Percentiles rank a stretch among this genome's conserved stretches.
Conservation (phyloP, 2,113 vertebrate genomes). For the Anser cygnoides region DNA sequence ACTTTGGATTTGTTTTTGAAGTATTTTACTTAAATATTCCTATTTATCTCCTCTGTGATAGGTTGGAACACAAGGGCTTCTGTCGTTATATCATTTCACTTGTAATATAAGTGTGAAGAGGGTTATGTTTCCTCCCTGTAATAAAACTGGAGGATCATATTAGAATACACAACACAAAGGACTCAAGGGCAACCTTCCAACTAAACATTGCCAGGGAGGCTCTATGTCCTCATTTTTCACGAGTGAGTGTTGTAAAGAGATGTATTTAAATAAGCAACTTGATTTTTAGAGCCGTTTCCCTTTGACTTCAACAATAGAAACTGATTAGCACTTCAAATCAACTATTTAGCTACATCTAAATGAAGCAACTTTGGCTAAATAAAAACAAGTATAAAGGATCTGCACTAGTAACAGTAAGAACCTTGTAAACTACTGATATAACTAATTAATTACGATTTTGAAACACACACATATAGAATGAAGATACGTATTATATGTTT, state of each 20-base stretch:
- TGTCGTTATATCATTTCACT: not conserved
- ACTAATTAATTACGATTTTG: not conserved
- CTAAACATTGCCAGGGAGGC: not conserved
- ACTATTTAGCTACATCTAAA: not conserved
- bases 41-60: not conserved
- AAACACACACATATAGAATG: not conserved
- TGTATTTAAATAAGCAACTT: not conserved
- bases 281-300: not conserved
- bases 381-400: not conserved
- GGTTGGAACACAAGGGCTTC: not conserved
- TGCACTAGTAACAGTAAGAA: not conserved
- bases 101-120: accelerated
- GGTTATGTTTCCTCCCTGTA: not conserved
- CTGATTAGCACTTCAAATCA: not conserved
- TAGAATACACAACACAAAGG: not conserved
- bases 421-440: not conserved
- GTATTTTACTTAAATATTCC: not conserved
- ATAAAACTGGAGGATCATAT: not conserved
- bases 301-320: not conserved
- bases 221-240: not conserved
- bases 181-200: not conserved
- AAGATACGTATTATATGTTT: not conserved
- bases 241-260: not conserved
- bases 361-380: not conserved
- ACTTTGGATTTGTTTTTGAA: not conserved